phyloP scores from a whole-genome alignment of 2,888 invertebrate genomes.

The Polymixis lichenea region DNA sequence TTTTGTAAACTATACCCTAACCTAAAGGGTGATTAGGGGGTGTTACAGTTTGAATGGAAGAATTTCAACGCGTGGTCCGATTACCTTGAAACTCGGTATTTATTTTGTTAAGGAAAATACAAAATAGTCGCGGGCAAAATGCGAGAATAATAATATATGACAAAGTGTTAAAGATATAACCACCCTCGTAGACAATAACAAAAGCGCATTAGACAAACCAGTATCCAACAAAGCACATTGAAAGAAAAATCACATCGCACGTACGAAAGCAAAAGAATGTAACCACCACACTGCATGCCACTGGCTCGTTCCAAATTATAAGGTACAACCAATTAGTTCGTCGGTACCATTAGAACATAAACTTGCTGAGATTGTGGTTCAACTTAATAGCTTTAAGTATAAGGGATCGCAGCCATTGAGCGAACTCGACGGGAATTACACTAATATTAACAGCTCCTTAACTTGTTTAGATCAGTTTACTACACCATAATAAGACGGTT shows the following conservation, averaged over 20 bases:
- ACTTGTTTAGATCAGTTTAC: slow-evolving; percentile 54
- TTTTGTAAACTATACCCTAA: too few species aligned
- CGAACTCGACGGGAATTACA: slow-evolving; percentile 55
- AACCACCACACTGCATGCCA: slow-evolving; percentile 32
- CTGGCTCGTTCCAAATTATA: slow-evolving; percentile 60
- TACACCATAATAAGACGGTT: slow-evolving; percentile 42
- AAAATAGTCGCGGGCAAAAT: too few species aligned
- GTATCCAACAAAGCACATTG: not conserved
- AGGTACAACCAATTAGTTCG: slow-evolving; percentile 59
- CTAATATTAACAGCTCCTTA: slow-evolving; percentile 63
- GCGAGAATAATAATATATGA: not conserved
- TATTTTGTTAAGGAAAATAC: too few species aligned
- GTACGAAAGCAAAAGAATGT: slow-evolving; percentile 23
- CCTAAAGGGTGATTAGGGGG: too few species aligned
- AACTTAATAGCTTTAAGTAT: slow-evolving; percentile 64
- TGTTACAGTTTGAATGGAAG: too few species aligned
- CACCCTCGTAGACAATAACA: not conserved
- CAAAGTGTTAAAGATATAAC: not conserved
- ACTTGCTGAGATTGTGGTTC: slow-evolving; percentile 57
- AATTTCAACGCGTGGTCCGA: too few species aligned
- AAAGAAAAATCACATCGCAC: slow-evolving; percentile 12
- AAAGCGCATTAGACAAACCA: not conserved
- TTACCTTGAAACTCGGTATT: too few species aligned
- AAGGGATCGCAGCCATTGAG: slow-evolving; percentile 47
- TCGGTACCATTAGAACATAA: slow-evolving; percentile 60